Evolutionary conservation across 2,888 invertebrate genomes (phyloP), one percentile per base, ranked within the genome.

Genomic region (Tetanocera ferruginea): DNA sequence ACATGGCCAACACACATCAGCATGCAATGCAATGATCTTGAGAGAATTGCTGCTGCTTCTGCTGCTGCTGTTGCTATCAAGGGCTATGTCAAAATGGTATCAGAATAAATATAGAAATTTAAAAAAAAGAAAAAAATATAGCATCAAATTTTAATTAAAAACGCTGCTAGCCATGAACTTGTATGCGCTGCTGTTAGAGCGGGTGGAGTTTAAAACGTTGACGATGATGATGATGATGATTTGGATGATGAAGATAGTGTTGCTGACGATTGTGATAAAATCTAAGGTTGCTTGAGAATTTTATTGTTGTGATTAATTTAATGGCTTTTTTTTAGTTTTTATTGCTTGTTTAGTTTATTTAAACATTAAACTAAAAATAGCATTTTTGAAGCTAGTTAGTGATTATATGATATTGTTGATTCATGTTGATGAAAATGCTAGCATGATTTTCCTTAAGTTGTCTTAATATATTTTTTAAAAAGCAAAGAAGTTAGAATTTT

Each of bases 111-210:
- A 3, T 67, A 11, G 8, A 31, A 31, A 52, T 6, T 57, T 1
- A 19, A 60, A 60, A 37, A 57, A 17, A 69, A 64, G 5, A 64
- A 19, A 60, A 60, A 37, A 57, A 17, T 52, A 64, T 5, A 64
- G 31, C 25, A 64, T 19, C 57, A 43, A 23, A 37, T 28, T 69
- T 51, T 69, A 69, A 69, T 69, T 69, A 51, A 69, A 66, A 28
- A 28, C 49, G 51, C 51, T 51, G 49, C 49, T 28, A 69, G 31
- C 37, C 72, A 60, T 72, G 72, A 72, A 72, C 72, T 72, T 72
- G 72, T 51, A 17, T 25, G 28, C 19, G 19, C 49, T 4, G 17
- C 1, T 19, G 55, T 1, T n/a, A n/a, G n/a, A 23, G 34, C 37
- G n/a, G 37, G 69, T 28, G n/a, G 49, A 14, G 14, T 23, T 19